Evolutionary conservation across 2,888 invertebrate species (phyloP).

Genomic region (Dermolepida albohirtum): DNA sequence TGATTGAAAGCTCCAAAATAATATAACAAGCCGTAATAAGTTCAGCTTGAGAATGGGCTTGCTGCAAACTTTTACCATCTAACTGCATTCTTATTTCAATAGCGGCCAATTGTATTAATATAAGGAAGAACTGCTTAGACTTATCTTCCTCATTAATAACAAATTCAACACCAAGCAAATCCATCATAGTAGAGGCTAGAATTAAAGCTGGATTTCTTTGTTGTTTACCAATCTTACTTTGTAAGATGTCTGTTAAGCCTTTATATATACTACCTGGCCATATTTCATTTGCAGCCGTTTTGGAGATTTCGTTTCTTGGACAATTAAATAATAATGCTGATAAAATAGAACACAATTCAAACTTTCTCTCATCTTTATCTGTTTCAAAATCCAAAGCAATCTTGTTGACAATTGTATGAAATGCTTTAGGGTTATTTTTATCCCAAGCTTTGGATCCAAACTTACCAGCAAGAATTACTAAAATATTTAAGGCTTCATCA

Average conservation of each 20-base stretch:
- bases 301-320: slow-evolving; percentile 74
- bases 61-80: slow-evolving; percentile 86
- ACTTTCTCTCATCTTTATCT: slow-evolving; percentile 89
- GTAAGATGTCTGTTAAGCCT: slow-evolving; percentile 84
- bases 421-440: slow-evolving; percentile 78
- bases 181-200: slow-evolving; percentile 83
- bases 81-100: slow-evolving; percentile 95
- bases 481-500: slow-evolving; percentile 86
- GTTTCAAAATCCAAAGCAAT: slow-evolving; percentile 89
- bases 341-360: slow-evolving; percentile 85
- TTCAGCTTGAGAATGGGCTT: slow-evolving; percentile 80
- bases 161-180: slow-evolving; percentile 88
- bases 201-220: slow-evolving; percentile 91
- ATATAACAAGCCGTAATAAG: slow-evolving; percentile 86
- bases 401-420: slow-evolving; percentile 85
- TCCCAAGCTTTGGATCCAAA: slow-evolving; percentile 84
- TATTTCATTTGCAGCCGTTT: slow-evolving; percentile 76
- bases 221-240: slow-evolving; percentile 86
- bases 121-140: slow-evolving; percentile 82
- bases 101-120: slow-evolving; percentile 86
- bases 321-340: slow-evolving; percentile 81
- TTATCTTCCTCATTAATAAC: slow-evolving; percentile 83
- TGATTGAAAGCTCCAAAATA: slow-evolving; percentile 82
- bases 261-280: slow-evolving; percentile 87
- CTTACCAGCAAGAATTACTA: slow-evolving; percentile 76